These are phyloP conservation scores for Murina feae DNA, from an alignment of 2,113 vertebrate genomes.

Conservation along the genomic window DNA sequence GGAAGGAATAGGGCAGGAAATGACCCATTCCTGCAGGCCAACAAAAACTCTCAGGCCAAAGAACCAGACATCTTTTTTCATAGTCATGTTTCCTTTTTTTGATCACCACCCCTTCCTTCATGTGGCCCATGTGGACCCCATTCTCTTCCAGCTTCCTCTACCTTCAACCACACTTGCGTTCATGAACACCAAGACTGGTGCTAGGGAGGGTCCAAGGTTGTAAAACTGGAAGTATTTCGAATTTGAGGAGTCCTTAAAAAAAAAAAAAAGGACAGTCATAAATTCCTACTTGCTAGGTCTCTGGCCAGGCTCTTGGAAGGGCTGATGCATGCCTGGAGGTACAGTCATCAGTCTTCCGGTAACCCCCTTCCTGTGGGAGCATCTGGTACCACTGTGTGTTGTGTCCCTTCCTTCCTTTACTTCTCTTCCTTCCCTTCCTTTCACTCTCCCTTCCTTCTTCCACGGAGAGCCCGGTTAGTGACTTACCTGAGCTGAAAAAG, in stretches of 20 bases:
- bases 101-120: neutral
- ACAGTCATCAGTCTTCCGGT: neutral
- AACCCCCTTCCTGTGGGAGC: neutral
- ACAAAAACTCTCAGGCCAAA: conserved; percentile 3
- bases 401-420: neutral
- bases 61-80: neutral
- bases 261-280: neutral
- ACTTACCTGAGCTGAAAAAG: neutral
- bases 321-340: neutral
- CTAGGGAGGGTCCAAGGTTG: neutral
- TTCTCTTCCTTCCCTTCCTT: neutral
- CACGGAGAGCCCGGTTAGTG: neutral
- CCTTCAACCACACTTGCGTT: neutral
- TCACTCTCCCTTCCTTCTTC: neutral
- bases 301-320: neutral
- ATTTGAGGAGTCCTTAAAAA: neutral
- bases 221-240: neutral
- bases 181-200: neutral
- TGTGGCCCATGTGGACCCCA: neutral
- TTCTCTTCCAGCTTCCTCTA: neutral
- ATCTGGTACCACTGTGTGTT: neutral
- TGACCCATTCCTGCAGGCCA: conserved; percentile 16
- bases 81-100: neutral
- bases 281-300: neutral
- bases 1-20: conserved; percentile 44